Evolutionary conservation across 2,113 vertebrate species (phyloP), one percentile per base, ranked within the genome.

Genomic region (Scortum barcoo): DNA sequence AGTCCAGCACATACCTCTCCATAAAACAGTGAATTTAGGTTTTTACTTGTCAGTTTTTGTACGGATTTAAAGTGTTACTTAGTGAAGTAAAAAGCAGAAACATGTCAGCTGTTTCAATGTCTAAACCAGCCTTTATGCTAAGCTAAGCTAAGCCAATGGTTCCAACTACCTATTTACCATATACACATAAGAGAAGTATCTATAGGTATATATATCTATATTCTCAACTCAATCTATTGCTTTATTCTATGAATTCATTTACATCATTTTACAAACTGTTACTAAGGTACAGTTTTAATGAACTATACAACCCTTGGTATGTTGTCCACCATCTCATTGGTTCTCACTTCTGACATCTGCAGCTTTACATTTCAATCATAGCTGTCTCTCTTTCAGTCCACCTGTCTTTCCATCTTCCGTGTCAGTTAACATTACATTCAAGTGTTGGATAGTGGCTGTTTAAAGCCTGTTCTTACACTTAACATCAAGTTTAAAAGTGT

Each of bases 361-460:
- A 33, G 72, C 81, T 76, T 79, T 75, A 30, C 67, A 86, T 90
- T 90, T 86, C 84, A 73, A 24, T 76, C 85, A 79, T 79, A 38
- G 51, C 42, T 77, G 76, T 91, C 84, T 84, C 75, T 57, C 68
- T 85, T 77, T 78, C 85, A 77, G 63, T 38, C 86, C 92, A 93
- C 90, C 91, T 92, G 93, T 92, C 86, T 73, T 73, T 86, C 77
- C 69, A 72, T 73, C 85, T 71, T 80, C 65, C 26, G 33, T 87
- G 82, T 84, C 89, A 84, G 76, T 82, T 69, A 72, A n/a, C 42
- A 16, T 66, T 42, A 74, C 86, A 74, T 67, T 78, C 46, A 50
- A 48, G 73, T 46, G 4, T 22, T 28, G 28, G 69, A 62, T 58
- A 24, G 68, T 28, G 24, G 58, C 57, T 40, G 56, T 83, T 80